A percentile compares a stretch with the other conserved stretches of the same genome.
Evolutionary conservation across 1,140 invertebrate genomes (phyloP).

Genomic region (Papilio polytes): DNA sequence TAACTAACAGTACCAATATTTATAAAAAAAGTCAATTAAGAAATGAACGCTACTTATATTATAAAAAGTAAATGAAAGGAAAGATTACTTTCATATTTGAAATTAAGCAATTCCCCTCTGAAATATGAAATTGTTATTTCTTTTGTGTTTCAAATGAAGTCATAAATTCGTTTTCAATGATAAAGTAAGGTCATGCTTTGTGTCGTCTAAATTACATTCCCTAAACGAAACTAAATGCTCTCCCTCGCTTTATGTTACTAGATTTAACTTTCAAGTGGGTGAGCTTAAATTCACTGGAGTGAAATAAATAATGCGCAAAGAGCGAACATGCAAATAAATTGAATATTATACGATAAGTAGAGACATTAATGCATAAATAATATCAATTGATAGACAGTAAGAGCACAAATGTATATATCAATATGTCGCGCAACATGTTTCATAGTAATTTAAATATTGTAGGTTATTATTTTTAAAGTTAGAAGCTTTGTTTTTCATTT

Average conservation of each 20-base stretch:
- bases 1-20: too few relatives aligned
- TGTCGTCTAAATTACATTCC: slow-evolving; percentile 26
- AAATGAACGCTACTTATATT: neutral
- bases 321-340: neutral
- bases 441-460: neutral
- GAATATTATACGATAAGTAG: neutral
- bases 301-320: slow-evolving; percentile 11
- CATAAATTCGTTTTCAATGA: slow-evolving; percentile 21
- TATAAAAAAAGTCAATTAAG: neutral
- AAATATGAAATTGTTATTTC: slow-evolving; percentile 21
- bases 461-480: neutral
- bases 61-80: neutral
- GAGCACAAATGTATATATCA: too few relatives aligned
- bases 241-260: slow-evolving; percentile 12
- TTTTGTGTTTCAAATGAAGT: slow-evolving; percentile 26
- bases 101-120: neutral
- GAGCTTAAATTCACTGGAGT: slow-evolving; percentile 10
- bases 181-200: slow-evolving; percentile 20
- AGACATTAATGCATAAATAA: neutral
- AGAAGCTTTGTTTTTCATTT: neutral
- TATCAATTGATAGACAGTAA: neutral
- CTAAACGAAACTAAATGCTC: slow-evolving; percentile 19
- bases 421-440: too few relatives aligned
- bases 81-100: neutral
- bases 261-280: slow-evolving; percentile 9